Percentiles rank a stretch among this genome's conserved stretches.
phyloP scores from a whole-genome alignment of 1,140 invertebrate genomes.

The Temnothorax curvispinosus region DNA sequence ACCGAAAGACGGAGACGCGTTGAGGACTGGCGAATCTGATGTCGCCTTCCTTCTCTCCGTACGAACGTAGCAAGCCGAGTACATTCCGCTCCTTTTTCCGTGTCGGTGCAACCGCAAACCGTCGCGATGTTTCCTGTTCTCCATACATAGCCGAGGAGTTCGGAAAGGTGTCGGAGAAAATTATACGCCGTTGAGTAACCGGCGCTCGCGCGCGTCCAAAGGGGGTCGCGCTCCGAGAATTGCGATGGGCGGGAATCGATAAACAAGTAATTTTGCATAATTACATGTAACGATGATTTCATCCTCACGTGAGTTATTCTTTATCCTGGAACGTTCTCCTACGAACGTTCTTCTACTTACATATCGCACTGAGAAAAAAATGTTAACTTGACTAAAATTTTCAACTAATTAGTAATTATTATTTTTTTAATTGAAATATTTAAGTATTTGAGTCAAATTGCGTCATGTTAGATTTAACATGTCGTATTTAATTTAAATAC shows the following conservation, averaged over 20 bases:
- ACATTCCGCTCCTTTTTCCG: conserved; percentile 32
- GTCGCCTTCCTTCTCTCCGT: not conserved
- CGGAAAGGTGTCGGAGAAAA: conserved; percentile 27
- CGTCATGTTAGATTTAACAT: no score
- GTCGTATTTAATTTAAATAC: no score
- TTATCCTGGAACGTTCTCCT: not conserved
- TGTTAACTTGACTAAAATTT: no score
- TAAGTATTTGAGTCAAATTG: no score
- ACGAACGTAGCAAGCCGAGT: not conserved
- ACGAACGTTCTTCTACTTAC: not conserved
- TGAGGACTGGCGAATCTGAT: no score
- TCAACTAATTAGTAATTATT: no score
- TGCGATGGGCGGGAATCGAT: conserved; percentile 32
- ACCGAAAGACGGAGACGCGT: no score
- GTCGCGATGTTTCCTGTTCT: conserved; percentile 38
- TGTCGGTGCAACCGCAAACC: not conserved
- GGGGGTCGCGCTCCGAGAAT: conserved; percentile 2
- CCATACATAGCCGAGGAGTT: conserved; percentile 11
- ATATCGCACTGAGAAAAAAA: no score
- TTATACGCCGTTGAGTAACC: conserved; percentile 30
- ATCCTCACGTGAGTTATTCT: conserved; percentile 8
- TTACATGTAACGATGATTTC: conserved; percentile 24
- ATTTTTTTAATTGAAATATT: no score
- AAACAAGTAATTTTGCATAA: conserved; percentile 29
- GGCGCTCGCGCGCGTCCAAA: not conserved